Base-by-base conservation (phyloP, 1,140 invertebrate genomes). In the Arctopsyche grandis region DNA sequence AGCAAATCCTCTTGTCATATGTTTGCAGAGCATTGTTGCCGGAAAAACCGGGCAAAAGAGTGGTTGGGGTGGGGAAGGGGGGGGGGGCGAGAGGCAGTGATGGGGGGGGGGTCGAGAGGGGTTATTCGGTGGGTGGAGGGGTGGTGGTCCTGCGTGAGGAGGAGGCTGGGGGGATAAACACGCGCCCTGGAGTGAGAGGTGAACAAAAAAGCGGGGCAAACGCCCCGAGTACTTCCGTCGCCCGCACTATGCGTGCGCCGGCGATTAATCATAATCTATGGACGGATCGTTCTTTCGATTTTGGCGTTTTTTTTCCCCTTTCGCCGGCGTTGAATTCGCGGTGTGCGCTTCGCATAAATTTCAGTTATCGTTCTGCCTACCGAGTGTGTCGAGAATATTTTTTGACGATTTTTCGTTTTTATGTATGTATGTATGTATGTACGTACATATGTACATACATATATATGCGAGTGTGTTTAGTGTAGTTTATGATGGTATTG, bases 1-100 rank as follows among this genome's bases (percentile, higher is more conserved):
- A 76, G 78, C 75, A 79, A 81, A 81, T 81, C 80, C 80, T 81
- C 80, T 81, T 81, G 80, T 81, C 80, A 81, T 79, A 81, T 81
- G 80, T 81, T 81, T 81, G 78, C 80, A 78, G 80, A 81, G 80
- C 74, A 81, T 81, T 81, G 80, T 81, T 79, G 80, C 80, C 80
- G 80, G 80, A 81, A 81, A 81, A 81, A 79, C 77, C 77, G 66
- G 69, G 69, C 43, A 76, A 76, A 76, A 76, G 74, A 76, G 74
- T 63, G 74, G 48, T 44, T 21, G 76, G 77, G 71, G 69, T 38
- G 14, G 22, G 58, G 4, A n/a, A 14, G 44, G 70, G 48, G n/a
- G 21, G 48, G 44, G 80, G 63, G 9, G 29, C 12, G 29, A 5
- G 48, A 60, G 46, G 38, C 5, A 77, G 24, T 38, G 69, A 5